A percentile compares a stretch with the other conserved stretches of the same genome.
phyloP scores from a whole-genome alignment of 2,888 invertebrate genomes.

The Lithophane semibrunnea region DNA sequence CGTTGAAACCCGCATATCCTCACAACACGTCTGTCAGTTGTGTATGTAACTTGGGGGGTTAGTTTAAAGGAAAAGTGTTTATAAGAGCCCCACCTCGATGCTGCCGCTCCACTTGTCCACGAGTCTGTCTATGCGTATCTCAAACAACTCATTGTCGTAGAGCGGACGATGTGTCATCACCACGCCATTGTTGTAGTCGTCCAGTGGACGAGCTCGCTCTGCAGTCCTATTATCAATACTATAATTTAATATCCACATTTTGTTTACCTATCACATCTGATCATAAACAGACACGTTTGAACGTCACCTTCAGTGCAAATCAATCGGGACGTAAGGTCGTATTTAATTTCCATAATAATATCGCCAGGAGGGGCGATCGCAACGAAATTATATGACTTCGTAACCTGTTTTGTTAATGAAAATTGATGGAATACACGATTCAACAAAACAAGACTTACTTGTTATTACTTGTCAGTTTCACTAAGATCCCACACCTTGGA shows the following conservation, averaged over 20 bases:
- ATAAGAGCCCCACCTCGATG: conserved; percentile 91
- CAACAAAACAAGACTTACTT: conserved; percentile 79
- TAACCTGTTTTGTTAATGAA: not conserved
- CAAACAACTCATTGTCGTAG: conserved; percentile 97
- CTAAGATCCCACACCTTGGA: conserved; percentile 96
- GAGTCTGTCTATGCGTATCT: conserved; percentile 97
- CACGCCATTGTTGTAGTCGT: conserved; percentile 98
- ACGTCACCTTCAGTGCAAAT: conserved; percentile 9
- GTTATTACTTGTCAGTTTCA: conserved; percentile 95
- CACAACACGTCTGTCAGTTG: not conserved
- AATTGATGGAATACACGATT: not conserved
- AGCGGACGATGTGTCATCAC: conserved; percentile 98
- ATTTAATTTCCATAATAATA: conserved; percentile 20
- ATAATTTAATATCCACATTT: conserved; percentile 5
- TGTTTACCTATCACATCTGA: conserved; percentile 11
- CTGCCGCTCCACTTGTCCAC: conserved; percentile 99
- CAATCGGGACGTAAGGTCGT: conserved; percentile 12
- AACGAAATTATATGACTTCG: not conserved
- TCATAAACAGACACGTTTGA: conserved; percentile 20
- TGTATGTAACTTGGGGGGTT: not conserved
- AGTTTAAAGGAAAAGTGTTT: not conserved
- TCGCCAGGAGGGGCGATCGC: not conserved
- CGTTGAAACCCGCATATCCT: not conserved
- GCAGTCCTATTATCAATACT: conserved; percentile 91
- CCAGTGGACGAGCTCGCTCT: conserved; percentile 96